Base-by-base conservation (phyloP, 2,113 vertebrate genomes). In the Lamprotornis superbus region DNA sequence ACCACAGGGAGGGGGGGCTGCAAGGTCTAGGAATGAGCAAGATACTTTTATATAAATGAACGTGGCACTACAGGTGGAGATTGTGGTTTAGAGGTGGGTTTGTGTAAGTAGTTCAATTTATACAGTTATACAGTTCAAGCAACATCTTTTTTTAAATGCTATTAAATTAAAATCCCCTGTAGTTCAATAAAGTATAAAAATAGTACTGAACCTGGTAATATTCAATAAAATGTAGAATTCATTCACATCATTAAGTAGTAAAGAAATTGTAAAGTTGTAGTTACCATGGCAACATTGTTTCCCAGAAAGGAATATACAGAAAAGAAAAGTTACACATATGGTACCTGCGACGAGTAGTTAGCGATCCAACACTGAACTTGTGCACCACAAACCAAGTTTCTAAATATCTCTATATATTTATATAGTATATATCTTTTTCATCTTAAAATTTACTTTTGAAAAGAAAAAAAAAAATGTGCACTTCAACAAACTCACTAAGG, bases 401-500 rank as follows among this genome's bases (percentile, higher is more conserved):
- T 98, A 98, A 97, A 98, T 98, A 98, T 90, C 97, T 97, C 95
- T 98, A 97, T 98, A 96, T 97, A 97, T 98, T 97, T 97, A 96
- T 98, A 98, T 97, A 98, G 97, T 96, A 97, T 98, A 98, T 97
- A 97, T 98, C 71, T 97, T 97, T 88, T 97, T 97, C 94, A 97
- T 98, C 96, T 98, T 98, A 94, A 97, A 98, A 94, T 98, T 98
- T 98, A 98, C 96, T 97, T 97, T 71, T 96, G 95, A 96, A 97
- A 96, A 97, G 35, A 96, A 98, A 93, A 94, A 39, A 97, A 95
- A 96, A 96, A 97, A 96, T 98, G 97, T 98, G 98, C 97, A 98
- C 97, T 98, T 98, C 93, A 98, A 98, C 97, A 97, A 98, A 98
- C 97, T 97, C 97, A 97, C 98, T 98, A 98, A 98, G 98, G 98